phyloP scores from a whole-genome alignment of 1,140 invertebrate species.

The Anoplophora glabripennis region DNA sequence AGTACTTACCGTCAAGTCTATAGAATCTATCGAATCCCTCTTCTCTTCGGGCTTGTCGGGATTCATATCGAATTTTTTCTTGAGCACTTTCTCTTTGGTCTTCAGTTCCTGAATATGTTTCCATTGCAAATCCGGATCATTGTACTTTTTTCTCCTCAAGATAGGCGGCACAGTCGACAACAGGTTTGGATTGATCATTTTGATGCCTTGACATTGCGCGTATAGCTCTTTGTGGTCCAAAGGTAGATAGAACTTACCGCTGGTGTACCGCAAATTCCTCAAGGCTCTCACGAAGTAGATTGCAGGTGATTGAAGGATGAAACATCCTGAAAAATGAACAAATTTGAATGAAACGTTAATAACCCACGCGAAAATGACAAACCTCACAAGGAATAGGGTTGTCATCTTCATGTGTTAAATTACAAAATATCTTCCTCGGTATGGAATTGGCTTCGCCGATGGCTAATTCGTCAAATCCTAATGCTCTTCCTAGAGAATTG shows the following conservation, averaged over 20 bases:
- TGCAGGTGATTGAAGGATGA: conserved; percentile 60
- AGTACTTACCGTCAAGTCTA: conserved; percentile 9
- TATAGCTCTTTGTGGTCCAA: conserved; percentile 62
- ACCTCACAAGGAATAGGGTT: conserved; percentile 26
- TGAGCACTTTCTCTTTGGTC: neutral
- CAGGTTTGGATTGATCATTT: neutral
- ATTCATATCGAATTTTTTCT: conserved; percentile 4
- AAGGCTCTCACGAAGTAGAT: conserved; percentile 65
- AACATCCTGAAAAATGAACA: conserved; percentile 59
- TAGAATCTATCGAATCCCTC: conserved; percentile 22
- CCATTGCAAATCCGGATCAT: conserved; percentile 20
- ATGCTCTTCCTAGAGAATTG: conserved; percentile 28
- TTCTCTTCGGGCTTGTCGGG: conserved; percentile 7
- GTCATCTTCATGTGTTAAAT: conserved; percentile 29
- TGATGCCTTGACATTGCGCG: neutral
- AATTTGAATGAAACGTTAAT: neutral
- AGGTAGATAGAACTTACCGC: conserved; percentile 57
- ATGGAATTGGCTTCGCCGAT: conserved; percentile 30
- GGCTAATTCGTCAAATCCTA: conserved; percentile 28
- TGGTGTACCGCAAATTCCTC: conserved; percentile 61
- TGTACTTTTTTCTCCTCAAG: conserved; percentile 14
- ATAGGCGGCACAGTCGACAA: neutral
- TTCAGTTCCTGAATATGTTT: conserved; percentile 23
- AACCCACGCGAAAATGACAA: neutral
- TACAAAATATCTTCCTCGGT: conserved; percentile 37